Conservation (phyloP, 1,140 invertebrate species). For the Solenopsis fugax region DNA sequence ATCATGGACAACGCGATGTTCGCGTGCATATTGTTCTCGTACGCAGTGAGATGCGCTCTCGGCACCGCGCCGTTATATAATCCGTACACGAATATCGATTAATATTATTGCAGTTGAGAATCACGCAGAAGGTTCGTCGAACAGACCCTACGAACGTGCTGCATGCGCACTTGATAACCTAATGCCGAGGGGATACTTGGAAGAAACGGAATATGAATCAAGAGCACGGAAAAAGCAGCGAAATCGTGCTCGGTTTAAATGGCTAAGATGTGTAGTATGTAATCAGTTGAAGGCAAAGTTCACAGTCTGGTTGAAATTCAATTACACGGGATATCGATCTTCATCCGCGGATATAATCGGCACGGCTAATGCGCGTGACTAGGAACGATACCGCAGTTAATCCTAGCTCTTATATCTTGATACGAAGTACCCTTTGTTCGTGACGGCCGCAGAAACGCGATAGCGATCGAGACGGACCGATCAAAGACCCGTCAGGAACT, state of each 20-base stretch:
- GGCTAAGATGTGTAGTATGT: neutral
- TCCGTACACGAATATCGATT: slow-evolving; percentile 50
- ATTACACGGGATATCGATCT: slow-evolving; percentile 35
- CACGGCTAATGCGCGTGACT: slow-evolving; percentile 22
- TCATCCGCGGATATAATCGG: neutral
- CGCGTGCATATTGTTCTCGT: slow-evolving; percentile 11
- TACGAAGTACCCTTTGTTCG: slow-evolving; percentile 11
- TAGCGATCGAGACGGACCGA: slow-evolving; percentile 16
- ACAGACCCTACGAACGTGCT: slow-evolving; percentile 1
- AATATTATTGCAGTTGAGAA: slow-evolving; percentile 25
- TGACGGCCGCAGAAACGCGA: slow-evolving; percentile 1
- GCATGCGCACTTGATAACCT: neutral
- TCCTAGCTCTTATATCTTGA: neutral
- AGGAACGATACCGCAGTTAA: slow-evolving; percentile 4
- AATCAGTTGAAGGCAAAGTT: neutral
- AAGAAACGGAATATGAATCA: neutral
- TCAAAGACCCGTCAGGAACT: neutral
- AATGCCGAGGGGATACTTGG: neutral
- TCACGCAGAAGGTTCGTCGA: neutral
- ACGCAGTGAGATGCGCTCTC: slow-evolving; percentile 3
- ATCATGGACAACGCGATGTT: slow-evolving; percentile 26
- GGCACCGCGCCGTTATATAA: slow-evolving; percentile 35
- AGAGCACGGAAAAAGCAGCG: neutral
- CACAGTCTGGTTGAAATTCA: neutral
- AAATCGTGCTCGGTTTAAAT: neutral